These are phyloP conservation scores for Barbus barbus DNA, from an alignment of 2,113 vertebrate species.

Conservation along the genomic window DNA sequence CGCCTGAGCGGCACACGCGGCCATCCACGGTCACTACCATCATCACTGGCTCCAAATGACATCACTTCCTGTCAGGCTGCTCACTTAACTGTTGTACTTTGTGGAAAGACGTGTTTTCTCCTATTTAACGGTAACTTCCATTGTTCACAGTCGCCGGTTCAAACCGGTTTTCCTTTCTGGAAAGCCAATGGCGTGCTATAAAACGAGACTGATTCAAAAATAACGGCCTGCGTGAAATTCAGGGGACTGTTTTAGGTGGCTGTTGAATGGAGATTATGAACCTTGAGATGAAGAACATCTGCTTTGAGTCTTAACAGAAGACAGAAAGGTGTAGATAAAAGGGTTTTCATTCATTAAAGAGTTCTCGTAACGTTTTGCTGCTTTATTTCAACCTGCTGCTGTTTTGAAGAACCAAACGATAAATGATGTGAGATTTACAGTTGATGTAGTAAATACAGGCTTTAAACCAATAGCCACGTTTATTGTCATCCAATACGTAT, in stretches of 20 bases:
- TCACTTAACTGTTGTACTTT: conserved; percentile 64
- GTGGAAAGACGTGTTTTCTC: background rate
- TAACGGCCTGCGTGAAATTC: background rate
- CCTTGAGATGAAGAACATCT: background rate
- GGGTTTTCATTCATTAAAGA: background rate
- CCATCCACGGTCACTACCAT: conserved; percentile 93
- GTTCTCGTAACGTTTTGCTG: conserved; percentile 48
- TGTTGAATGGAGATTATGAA: background rate
- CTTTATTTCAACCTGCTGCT: conserved; percentile 48
- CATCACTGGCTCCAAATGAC: conserved; percentile 93
- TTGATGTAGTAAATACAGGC: background rate
- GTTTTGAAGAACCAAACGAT: conserved; percentile 34
- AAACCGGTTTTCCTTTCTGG: background rate
- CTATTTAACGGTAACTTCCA: conserved; percentile 18
- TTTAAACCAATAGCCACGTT: background rate
- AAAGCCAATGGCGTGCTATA: background rate
- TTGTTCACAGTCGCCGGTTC: conserved; percentile 4
- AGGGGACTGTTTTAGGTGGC: background rate
- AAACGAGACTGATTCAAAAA: background rate
- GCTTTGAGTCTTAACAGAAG: background rate
- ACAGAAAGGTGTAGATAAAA: no score
- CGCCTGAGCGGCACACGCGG: no score
- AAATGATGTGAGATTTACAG: conserved; percentile 29
- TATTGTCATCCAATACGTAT: no score
- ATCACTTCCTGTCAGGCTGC: conserved; percentile 72